phyloP scores from a whole-genome alignment of 2,113 vertebrate genomes.

The Ammospiza nelsoni region DNA sequence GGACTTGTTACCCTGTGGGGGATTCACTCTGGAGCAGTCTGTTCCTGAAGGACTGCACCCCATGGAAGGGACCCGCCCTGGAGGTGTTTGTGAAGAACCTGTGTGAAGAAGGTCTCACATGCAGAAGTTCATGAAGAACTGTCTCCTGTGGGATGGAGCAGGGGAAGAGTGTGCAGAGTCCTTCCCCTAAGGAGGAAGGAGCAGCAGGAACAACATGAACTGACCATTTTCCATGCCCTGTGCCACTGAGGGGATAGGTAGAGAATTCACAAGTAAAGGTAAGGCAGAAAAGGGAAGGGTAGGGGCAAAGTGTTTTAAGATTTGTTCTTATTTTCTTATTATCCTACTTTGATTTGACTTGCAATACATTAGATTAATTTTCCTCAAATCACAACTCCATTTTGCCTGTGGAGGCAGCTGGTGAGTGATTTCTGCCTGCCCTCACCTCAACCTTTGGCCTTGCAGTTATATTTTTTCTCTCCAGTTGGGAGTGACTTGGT shows the following conservation, averaged over 20 bases:
- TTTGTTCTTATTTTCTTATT: not conserved
- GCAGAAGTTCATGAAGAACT: not conserved
- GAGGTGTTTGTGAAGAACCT: not conserved
- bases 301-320: not conserved
- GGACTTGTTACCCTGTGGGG: not conserved
- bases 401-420: not conserved
- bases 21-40: not conserved
- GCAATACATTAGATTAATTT: not conserved
- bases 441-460: rapidly evolving
- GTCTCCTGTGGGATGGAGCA: not conserved
- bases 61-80: not conserved
- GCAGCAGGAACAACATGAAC: not conserved
- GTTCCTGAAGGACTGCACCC: not conserved
- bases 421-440: not conserved
- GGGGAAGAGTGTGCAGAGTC: not conserved
- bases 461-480: not conserved
- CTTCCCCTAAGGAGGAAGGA: not conserved
- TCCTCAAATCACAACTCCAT: not conserved
- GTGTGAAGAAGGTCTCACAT: not conserved
- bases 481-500: not conserved
- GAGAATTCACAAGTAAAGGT: not conserved
- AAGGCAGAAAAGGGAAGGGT: not conserved
- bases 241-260: rapidly evolving
- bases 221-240: not conserved
- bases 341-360: not conserved